These are phyloP conservation scores for Melanotaenia pygmaea DNA, from an alignment of 2,797 vertebrate species.

Conservation along the genomic window DNA sequence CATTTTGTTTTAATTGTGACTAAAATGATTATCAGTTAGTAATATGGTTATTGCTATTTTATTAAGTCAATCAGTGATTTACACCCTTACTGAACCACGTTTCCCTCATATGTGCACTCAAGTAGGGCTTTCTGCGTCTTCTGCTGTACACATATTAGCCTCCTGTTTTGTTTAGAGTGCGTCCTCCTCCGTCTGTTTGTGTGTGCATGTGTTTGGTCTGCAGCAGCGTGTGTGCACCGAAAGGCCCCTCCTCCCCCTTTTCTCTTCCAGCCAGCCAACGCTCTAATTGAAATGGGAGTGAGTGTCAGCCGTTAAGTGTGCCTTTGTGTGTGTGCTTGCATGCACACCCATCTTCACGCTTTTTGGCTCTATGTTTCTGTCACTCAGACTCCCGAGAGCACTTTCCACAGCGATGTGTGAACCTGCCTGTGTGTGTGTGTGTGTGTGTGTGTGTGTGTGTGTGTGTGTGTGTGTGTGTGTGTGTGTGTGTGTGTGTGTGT, in stretches of 20 bases:
- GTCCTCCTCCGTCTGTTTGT: constrained; percentile 36
- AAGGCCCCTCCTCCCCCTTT: constrained; percentile 52
- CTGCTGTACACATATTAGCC: constrained; percentile 3
- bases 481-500: constrained; percentile 30
- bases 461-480: too few species aligned
- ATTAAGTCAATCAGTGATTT: constrained; percentile 5
- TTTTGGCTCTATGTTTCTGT: constrained; percentile 71
- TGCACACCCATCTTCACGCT: constrained; percentile 67
- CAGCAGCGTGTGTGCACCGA: constrained; percentile 69
- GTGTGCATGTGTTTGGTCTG: constrained; percentile 66
- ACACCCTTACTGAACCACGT: background rate
- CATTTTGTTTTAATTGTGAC: background rate
- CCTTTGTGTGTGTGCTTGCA: constrained; percentile 26
- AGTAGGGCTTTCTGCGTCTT: constrained; percentile 7
- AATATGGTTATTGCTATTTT: background rate
- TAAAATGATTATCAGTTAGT: background rate
- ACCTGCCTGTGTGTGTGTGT: constrained; percentile 39
- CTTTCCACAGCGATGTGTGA: constrained; percentile 57
- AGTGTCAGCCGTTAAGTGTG: constrained; percentile 76
- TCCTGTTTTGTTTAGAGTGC: constrained; percentile 29
- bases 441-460: background rate
- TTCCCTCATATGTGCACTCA: constrained; percentile 4
- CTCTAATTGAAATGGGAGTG: constrained; percentile 83
- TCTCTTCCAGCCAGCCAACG: constrained; percentile 78
- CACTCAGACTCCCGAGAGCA: constrained; percentile 74